Conservation (phyloP, 2,888 invertebrate genomes). For the Dioctria linearis region DNA sequence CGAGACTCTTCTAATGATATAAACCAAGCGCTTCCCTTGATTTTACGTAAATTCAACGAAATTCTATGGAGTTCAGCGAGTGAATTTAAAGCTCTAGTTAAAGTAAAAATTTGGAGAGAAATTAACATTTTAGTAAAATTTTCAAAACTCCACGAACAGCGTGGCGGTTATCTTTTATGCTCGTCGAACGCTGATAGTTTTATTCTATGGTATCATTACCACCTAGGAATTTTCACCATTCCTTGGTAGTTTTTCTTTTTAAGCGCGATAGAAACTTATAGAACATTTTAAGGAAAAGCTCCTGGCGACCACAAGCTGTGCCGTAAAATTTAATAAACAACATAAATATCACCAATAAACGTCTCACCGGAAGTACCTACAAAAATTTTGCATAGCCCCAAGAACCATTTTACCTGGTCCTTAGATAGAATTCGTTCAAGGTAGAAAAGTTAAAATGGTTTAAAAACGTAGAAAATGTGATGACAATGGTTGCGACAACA, state of each 20-base stretch:
- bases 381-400: slow-evolving; percentile 16
- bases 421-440: background rate
- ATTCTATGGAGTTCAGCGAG: background rate
- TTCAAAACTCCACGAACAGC: too few relatives aligned
- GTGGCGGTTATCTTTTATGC: too few relatives aligned
- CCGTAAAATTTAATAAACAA: slow-evolving; percentile 32
- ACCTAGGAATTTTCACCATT: background rate
- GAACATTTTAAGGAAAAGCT: background rate
- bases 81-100: too few relatives aligned
- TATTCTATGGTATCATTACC: background rate
- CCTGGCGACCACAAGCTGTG: background rate
- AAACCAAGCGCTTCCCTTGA: background rate
- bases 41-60: slow-evolving; percentile 24
- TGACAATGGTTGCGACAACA: slow-evolving; percentile 27
- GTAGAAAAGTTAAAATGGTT: slow-evolving; percentile 11
- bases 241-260: background rate
- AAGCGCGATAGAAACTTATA: background rate
- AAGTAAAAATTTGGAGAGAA: too few relatives aligned
- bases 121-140: too few relatives aligned
- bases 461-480: slow-evolving; percentile 3
- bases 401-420: background rate
- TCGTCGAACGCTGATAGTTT: too few relatives aligned
- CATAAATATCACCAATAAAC: slow-evolving; percentile 3
- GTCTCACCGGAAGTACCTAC: slow-evolving; percentile 14
- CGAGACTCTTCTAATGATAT: slow-evolving; percentile 29